phyloP scores from a whole-genome alignment of 2,113 vertebrate species.

The Bettongia penicillata region DNA sequence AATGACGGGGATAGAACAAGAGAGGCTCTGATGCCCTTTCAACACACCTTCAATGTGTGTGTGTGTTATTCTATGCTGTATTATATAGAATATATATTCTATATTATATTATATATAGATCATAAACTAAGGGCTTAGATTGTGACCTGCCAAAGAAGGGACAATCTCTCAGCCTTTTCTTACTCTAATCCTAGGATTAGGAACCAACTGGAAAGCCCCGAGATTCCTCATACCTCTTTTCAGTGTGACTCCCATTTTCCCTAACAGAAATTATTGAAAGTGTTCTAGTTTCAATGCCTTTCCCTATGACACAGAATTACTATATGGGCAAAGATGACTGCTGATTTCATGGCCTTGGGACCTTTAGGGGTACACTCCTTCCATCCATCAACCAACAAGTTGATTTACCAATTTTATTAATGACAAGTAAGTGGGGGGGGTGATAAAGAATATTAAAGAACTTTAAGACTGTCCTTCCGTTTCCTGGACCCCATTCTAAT shows the following conservation, averaged over 20 bases:
- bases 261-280: background rate
- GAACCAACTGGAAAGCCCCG: background rate
- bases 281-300: background rate
- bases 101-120: background rate
- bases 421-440: background rate
- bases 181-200: background rate
- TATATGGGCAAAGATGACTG: background rate
- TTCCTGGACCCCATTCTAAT: background rate
- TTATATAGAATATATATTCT: too few species aligned
- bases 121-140: background rate
- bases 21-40: background rate
- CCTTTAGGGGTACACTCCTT: background rate
- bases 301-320: background rate
- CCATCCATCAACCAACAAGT: background rate
- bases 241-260: background rate
- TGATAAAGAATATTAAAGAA: background rate
- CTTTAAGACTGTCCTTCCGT: background rate
- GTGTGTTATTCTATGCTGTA: too few species aligned
- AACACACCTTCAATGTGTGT: too few species aligned
- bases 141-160: background rate
- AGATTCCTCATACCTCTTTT: background rate
- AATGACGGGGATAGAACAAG: background rate
- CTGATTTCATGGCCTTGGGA: background rate
- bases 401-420: too few species aligned
- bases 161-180: background rate